Evolutionary conservation across 1,140 invertebrate species (phyloP).

Genomic region (Procambarus virginalis): DNA sequence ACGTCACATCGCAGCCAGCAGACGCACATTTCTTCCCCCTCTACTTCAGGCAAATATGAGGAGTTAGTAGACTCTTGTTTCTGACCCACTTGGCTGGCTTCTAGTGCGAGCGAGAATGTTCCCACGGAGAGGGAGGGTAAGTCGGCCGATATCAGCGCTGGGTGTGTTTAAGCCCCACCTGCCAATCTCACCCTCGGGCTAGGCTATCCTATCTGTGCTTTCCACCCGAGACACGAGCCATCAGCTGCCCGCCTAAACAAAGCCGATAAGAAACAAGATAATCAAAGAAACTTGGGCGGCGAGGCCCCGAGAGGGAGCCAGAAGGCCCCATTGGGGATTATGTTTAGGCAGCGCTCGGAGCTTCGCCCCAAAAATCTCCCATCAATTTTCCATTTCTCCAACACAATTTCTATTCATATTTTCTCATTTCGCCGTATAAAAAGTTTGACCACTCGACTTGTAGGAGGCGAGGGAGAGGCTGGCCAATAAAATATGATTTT

Average conservation of each 20-base stretch:
- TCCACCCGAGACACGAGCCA: neutral
- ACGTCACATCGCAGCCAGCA: conserved; percentile 9
- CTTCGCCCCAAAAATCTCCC: conserved; percentile 53
- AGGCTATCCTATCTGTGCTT: neutral
- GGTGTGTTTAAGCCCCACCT: neutral
- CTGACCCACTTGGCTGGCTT: neutral
- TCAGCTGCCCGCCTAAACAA: conserved; percentile 4
- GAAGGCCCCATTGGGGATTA: conserved; percentile 43
- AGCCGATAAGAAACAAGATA: conserved; percentile 39
- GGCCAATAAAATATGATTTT: conserved; percentile 65
- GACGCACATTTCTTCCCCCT: neutral
- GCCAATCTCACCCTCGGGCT: neutral
- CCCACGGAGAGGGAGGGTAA: neutral
- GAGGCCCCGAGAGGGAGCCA: neutral
- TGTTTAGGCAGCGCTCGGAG: conserved; percentile 52
- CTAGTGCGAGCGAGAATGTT: neutral
- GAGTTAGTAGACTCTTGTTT: neutral
- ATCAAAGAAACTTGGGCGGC: conserved; percentile 24
- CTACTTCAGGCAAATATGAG: neutral
- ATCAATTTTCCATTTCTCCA: conserved; percentile 68
- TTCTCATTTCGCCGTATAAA: conserved; percentile 67
- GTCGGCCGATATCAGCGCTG: neutral
- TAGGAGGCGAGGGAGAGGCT: conserved; percentile 58
- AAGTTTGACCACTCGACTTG: conserved; percentile 67
- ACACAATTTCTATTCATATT: conserved; percentile 69